Evolutionary conservation across 2,888 invertebrate genomes (phyloP).

Genomic region (Ceramica pisi): DNA sequence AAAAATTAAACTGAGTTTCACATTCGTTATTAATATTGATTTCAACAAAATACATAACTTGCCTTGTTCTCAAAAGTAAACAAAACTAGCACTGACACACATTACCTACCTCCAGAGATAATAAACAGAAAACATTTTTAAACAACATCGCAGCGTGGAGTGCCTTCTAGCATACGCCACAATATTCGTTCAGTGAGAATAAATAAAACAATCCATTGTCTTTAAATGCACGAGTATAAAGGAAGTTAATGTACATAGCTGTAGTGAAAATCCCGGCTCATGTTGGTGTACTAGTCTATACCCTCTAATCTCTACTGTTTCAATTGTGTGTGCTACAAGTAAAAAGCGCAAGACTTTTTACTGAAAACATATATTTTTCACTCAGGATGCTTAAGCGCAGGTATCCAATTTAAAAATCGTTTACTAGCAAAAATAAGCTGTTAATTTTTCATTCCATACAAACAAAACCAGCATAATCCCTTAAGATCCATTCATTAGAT

Average conservation of each 20-base stretch:
- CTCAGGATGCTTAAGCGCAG: no score
- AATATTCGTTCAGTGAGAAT: conserved; percentile 70
- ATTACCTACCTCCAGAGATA: not conserved
- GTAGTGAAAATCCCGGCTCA: conserved; percentile 82
- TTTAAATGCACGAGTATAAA: conserved; percentile 87
- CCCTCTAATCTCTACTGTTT: conserved; percentile 82
- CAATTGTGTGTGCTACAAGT: conserved; percentile 66
- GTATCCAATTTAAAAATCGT: no score
- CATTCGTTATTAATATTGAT: no score
- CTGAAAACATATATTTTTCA: not conserved
- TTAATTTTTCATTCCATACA: no score
- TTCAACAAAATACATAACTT: not conserved
- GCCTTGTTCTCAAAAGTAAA: not conserved
- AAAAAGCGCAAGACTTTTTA: conserved; percentile 30
- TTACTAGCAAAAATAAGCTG: no score
- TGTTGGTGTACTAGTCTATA: conserved; percentile 83
- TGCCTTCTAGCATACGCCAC: conserved; percentile 45
- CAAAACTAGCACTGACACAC: not conserved
- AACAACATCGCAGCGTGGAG: conserved; percentile 13
- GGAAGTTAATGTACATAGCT: conserved; percentile 87
- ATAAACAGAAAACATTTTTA: conserved; percentile 2
- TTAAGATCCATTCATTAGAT: no score
- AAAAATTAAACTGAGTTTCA: no score
- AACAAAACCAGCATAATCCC: no score
- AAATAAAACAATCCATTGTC: conserved; percentile 80